Base-by-base conservation (phyloP, 2,113 vertebrate genomes). In the Varanus komodoensis region DNA sequence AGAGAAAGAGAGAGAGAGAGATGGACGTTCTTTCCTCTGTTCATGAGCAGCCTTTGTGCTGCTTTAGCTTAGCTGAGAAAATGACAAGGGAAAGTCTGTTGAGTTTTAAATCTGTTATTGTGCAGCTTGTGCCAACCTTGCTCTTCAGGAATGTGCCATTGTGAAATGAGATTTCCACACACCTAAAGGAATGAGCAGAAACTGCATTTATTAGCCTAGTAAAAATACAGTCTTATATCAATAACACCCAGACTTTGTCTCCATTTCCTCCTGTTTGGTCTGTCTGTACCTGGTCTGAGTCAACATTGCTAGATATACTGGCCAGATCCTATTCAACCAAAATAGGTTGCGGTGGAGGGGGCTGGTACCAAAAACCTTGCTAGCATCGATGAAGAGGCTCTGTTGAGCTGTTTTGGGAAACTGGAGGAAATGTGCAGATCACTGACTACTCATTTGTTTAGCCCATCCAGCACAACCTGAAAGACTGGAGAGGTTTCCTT, bases 171-270 rank as follows among this genome's bases (percentile, higher is more conserved):
- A 92, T 93, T 95, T 95, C 92, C 95, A 94, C 88, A 93, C 83
- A 88, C 88, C 91, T 92, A 91, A 92, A 92, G 87, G 89, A 94
- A 95, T 85, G 94, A 95, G 91, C 92, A 93, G 93, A 88, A 87
- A 68, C 88, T 61, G 34, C 88, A 84, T 94, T 94, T 94, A 94
- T 94, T 94, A 93, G 87, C 75, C 91, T 91, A 78, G 71, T 93
- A 93, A 96, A 96, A 94, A 94, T 91, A 89, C 89, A 94, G 81
- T 91, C 83, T 91, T 95, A 3, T 84, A 94, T 91, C 94, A 95
- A 78, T 92, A 91, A 93, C 89, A 95, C 68, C 89, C 88, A 87
- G 81, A 29, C 52, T 11, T 92, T 93, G 87, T 93, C 87, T 91
- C 83, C 11, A 4, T 91, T 90, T 91, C 91, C 95, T 94, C 93